Conservation (phyloP, 2,888 invertebrate genomes). For the Melanargia galathea region DNA sequence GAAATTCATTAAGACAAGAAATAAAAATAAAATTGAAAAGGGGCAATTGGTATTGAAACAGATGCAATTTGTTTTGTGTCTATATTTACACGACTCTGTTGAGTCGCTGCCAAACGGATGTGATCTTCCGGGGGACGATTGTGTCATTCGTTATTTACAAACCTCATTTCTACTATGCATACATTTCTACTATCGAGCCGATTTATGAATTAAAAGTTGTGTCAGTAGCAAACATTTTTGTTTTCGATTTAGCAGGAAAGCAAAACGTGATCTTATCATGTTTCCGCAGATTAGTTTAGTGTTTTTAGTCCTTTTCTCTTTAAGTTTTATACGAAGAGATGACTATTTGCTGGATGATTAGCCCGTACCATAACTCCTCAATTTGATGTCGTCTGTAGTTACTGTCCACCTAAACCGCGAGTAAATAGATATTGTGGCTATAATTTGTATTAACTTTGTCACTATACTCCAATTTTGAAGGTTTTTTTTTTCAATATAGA, state of each 20-base stretch:
- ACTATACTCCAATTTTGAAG: too few species aligned
- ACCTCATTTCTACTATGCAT: slow-evolving; percentile 13
- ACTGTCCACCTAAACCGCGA: too few species aligned
- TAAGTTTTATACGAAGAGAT: too few species aligned
- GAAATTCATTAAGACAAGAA: slow-evolving; percentile 25
- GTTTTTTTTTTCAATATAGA: not conserved
- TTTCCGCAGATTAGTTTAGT: not conserved
- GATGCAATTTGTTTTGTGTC: slow-evolving; percentile 52
- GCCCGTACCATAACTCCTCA: too few species aligned
- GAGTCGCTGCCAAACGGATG: slow-evolving; percentile 74
- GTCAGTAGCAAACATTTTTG: not conserved
- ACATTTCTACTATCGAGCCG: slow-evolving; percentile 6
- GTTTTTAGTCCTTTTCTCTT: not conserved
- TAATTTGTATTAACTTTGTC: too few species aligned
- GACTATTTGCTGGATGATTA: too few species aligned
- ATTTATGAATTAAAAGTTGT: slow-evolving; percentile 13
- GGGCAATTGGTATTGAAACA: slow-evolving; percentile 51
- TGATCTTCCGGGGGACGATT: slow-evolving; percentile 69
- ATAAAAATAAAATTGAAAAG: slow-evolving; percentile 43
- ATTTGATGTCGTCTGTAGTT: too few species aligned
- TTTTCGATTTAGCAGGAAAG: too few species aligned
- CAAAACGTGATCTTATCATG: not conserved
- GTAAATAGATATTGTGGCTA: too few species aligned
- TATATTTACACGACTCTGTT: slow-evolving; percentile 57
- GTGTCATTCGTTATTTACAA: slow-evolving; percentile 58